These are phyloP conservation scores for Morpho achilles DNA, from an alignment of 2,888 invertebrate species.

Conservation along the genomic window DNA sequence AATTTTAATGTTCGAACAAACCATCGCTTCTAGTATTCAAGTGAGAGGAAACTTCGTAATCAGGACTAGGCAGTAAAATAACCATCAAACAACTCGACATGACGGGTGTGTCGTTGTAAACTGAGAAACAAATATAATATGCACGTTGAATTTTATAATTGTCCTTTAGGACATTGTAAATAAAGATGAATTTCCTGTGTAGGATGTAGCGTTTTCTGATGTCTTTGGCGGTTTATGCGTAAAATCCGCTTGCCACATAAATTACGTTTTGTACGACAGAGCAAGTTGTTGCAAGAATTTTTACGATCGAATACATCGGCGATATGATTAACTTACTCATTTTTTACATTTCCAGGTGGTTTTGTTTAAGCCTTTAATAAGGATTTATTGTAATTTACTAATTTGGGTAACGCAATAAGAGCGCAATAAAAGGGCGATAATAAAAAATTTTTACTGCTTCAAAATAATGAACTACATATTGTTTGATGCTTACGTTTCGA, in stretches of 20 bases:
- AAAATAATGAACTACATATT: neutral
- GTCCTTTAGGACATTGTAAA: conserved; percentile 15
- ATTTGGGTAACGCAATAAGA: conserved; percentile 4
- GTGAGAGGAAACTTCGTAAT: conserved; percentile 70
- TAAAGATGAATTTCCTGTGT: conserved; percentile 33
- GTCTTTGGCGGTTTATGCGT: conserved; percentile 33
- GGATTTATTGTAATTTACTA: conserved; percentile 4
- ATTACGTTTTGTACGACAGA: conserved; percentile 71
- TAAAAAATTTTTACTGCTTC: neutral
- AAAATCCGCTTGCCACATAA: conserved; percentile 58
- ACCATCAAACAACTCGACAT: conserved; percentile 66
- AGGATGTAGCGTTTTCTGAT: conserved; percentile 15
- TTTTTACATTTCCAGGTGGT: conserved; percentile 39
- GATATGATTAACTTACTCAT: conserved; percentile 35
- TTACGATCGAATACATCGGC: conserved; percentile 37
- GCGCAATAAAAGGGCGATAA: neutral
- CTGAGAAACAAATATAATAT: conserved; percentile 34
- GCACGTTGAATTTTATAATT: conserved; percentile 4
- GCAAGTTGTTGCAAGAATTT: conserved; percentile 59
- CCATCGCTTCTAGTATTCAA: conserved; percentile 58
- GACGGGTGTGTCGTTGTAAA: conserved; percentile 58
- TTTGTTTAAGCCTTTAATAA: conserved; percentile 23
- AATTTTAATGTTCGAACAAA: conserved; percentile 55
- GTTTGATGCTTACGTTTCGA: neutral
- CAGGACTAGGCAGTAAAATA: conserved; percentile 72